Base-by-base conservation (phyloP, 2,113 vertebrate species). In the Vanacampus margaritifer region DNA sequence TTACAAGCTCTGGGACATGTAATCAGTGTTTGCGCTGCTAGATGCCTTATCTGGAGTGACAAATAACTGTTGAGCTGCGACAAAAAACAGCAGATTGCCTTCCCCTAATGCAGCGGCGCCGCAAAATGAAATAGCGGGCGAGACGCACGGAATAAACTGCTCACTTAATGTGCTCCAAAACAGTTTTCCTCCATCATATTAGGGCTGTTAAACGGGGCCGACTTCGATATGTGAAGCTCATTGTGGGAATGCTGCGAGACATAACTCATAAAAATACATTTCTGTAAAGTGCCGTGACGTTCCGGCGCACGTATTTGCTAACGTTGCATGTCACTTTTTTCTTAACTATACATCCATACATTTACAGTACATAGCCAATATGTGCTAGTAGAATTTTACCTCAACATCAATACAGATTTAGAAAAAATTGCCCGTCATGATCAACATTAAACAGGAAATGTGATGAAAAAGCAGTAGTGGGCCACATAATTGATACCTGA, bases 121-220 rank as follows among this genome's bases (percentile, higher is more conserved):
- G 43, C 54, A 39, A 75, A 77, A 81, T 73, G 72, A 86, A 85
- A 87, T 76, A 72, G 78, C 72, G 71, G 71, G 78, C 41, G 73
- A 88, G 81, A 80, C 79, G 88, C 82, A 78, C 85, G 81, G 85
- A 82, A 69, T 79, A 74, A 86, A 87, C 43, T 63, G 74, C 78
- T 83, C 80, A 76, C 72, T 72, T 85, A 79, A 88, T 88, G 87
- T 84, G 75, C 65, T 86, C 70, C 73, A 64, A 65, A 86, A 78
- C 69, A 67, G 77, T 84, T 84, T 86, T 79, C 71, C 67, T 89
- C 83, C 72, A 83, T 86, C 78, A 86, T 79, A 80, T 83, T 81
- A 86, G 75, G 69, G 76, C 67, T 71, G 73, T 82, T 89, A 85
- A 87, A 80, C 76, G 80, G 80, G 74, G 64, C 72, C 36, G 36